These are phyloP conservation scores for Apocrypta bakeri DNA, from an alignment of 1,140 invertebrate species.

Conservation along the genomic window DNA sequence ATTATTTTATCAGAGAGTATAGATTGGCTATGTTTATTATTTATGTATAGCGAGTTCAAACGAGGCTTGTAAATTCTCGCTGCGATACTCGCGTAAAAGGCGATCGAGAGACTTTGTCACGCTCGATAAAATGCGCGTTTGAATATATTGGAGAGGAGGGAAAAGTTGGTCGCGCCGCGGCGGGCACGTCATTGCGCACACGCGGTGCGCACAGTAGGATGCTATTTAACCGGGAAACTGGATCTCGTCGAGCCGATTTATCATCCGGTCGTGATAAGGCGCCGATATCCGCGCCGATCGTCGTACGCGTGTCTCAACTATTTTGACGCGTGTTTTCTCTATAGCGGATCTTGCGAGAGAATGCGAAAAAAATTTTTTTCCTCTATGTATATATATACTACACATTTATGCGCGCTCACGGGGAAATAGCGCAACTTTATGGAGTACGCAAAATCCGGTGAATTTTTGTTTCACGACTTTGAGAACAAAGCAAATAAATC, in stretches of 20 bases:
- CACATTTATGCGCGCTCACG: too few relatives aligned
- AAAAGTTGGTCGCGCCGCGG: background rate
- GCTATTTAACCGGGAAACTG: background rate
- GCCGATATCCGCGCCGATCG: background rate
- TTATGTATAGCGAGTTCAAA: too few relatives aligned
- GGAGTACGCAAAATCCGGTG: too few relatives aligned
- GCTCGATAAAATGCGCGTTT: background rate
- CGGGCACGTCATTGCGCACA: background rate
- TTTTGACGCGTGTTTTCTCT: conserved; percentile 16
- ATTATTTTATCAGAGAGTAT: too few relatives aligned
- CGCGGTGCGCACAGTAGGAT: conserved; percentile 10
- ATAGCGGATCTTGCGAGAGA: too few relatives aligned
- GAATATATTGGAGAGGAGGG: background rate
- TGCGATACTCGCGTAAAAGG: background rate
- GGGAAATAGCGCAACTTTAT: too few relatives aligned
- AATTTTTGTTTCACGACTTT: too few relatives aligned
- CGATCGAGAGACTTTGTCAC: background rate
- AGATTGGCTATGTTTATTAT: too few relatives aligned
- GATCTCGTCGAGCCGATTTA: conserved; percentile 4
- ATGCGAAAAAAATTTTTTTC: too few relatives aligned
- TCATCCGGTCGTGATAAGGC: conserved; percentile 4
- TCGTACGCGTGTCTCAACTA: background rate
- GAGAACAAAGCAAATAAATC: too few relatives aligned
- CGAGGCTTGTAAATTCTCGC: background rate
- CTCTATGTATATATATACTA: background rate